These are phyloP conservation scores for Acropternis orthonyx DNA, from an alignment of 2,797 vertebrate species.

Conservation along the genomic window DNA sequence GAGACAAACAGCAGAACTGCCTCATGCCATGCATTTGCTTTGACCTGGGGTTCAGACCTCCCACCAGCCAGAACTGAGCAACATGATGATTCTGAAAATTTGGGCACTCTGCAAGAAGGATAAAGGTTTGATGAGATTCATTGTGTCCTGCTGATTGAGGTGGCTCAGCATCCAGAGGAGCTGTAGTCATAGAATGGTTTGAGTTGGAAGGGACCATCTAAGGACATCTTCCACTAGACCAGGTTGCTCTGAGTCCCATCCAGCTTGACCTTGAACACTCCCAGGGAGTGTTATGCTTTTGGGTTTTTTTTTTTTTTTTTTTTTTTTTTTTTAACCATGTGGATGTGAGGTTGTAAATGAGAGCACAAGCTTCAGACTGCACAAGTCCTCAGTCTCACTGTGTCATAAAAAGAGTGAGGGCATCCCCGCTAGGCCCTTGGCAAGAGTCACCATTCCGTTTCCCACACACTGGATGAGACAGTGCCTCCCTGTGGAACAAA, in stretches of 20 bases:
- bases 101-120: neutral
- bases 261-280: neutral
- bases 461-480: accelerated
- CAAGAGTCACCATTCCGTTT: neutral
- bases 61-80: neutral
- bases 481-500: neutral
- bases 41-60: neutral
- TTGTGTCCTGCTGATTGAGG: neutral
- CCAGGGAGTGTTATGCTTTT: neutral
- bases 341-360: accelerated
- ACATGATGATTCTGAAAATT: neutral
- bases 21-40: neutral
- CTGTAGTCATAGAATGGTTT: neutral
- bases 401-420: neutral
- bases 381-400: neutral
- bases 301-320: neutral
- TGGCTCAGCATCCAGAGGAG: neutral
- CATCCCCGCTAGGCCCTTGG: neutral
- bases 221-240: neutral
- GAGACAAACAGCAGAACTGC: neutral
- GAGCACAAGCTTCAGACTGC: neutral
- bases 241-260: neutral
- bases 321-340: neutral
- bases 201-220: neutral
- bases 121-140: neutral